phyloP scores from a whole-genome alignment of 2,113 vertebrate species.

The Neogale vison region DNA sequence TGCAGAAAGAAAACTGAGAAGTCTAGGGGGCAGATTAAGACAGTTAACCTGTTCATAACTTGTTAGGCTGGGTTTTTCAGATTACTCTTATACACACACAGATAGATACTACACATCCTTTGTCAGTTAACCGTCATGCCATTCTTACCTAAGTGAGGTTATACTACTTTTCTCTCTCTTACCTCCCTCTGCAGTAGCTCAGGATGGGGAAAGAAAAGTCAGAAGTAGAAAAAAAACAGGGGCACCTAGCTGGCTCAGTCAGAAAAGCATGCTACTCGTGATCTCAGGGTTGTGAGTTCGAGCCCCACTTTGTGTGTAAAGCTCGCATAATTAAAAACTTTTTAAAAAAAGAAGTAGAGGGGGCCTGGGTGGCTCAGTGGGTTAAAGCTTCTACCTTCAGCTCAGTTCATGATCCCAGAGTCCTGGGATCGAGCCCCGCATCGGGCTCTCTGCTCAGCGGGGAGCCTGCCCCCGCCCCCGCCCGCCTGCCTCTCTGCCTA shows the following conservation, averaged over 20 bases:
- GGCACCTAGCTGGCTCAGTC: not conserved
- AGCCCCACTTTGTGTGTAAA: not conserved
- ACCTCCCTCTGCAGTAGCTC: not conserved
- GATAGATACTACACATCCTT: not conserved
- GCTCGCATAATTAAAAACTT: not conserved
- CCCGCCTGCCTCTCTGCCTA: no score
- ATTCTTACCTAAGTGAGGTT: not conserved
- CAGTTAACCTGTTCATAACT: not conserved
- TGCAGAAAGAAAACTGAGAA: conserved; percentile 7
- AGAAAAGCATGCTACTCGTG: not conserved
- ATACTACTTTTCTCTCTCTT: not conserved
- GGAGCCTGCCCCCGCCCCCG: no score
- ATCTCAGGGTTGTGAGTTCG: not conserved
- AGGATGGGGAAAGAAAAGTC: not conserved
- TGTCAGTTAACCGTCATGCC: conserved; percentile 8
- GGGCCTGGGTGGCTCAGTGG: no score
- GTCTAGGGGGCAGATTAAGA: not conserved
- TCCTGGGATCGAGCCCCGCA: no score
- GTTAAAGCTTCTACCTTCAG: no score
- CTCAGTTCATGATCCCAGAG: no score
- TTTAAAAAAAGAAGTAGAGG: not conserved
- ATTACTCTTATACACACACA: not conserved
- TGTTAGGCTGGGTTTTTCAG: not conserved
- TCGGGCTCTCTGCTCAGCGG: no score
- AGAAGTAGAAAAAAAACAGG: not conserved